Conservation (phyloP, 2,797 vertebrate species). For the Aselliscus stoliczkanus region DNA sequence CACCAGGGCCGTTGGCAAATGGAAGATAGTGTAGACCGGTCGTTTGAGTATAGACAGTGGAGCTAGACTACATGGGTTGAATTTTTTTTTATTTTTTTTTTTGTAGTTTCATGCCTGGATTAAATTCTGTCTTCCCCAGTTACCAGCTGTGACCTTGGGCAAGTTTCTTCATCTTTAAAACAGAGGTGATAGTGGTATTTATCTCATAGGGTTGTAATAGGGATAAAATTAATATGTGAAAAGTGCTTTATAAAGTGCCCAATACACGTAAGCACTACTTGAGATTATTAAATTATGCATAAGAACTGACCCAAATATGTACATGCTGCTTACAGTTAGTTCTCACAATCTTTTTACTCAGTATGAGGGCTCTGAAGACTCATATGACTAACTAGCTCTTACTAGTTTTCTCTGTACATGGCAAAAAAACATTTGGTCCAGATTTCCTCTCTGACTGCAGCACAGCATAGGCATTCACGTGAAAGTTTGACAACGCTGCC, state of each 20-base stretch:
- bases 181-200: neutral
- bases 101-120: neutral
- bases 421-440: neutral
- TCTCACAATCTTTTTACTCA: neutral
- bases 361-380: neutral
- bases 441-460: neutral
- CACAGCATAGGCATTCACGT: neutral
- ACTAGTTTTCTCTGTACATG: neutral
- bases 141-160: neutral
- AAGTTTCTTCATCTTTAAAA: constrained; percentile 20
- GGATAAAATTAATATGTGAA: neutral
- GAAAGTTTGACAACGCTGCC: neutral
- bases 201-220: neutral
- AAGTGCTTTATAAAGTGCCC: neutral
- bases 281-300: neutral
- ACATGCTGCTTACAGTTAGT: neutral
- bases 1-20: neutral
- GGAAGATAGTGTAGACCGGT: neutral
- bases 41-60: neutral
- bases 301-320: neutral
- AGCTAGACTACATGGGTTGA: neutral
- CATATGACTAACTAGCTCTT: neutral
- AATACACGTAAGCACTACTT: neutral
- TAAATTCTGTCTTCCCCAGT: neutral
- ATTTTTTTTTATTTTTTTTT: neutral